Conservation (phyloP, 2,888 invertebrate species). For the Lymantria monacha region DNA sequence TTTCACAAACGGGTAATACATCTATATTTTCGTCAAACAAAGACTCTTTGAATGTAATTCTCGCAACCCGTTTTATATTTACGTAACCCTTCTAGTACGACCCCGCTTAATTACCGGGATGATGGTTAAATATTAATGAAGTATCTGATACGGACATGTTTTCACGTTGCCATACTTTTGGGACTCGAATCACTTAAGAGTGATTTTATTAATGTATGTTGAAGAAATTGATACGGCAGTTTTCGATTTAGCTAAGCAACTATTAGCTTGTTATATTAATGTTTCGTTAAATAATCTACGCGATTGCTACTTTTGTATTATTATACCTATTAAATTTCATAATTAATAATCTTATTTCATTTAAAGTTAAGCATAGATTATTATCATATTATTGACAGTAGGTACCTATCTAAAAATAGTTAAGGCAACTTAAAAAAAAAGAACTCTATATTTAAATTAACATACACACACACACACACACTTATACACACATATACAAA, state of each 20-base stretch:
- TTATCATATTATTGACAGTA: too few relatives aligned
- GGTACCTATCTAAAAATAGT: too few relatives aligned
- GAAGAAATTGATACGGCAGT: slow-evolving; percentile 31
- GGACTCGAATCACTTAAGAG: slow-evolving; percentile 43
- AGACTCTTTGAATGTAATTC: slow-evolving; percentile 16
- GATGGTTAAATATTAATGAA: slow-evolving; percentile 71
- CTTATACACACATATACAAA: too few relatives aligned
- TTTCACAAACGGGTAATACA: too few relatives aligned
- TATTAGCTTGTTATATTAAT: too few relatives aligned
- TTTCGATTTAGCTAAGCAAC: slow-evolving; percentile 7
- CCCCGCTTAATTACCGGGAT: slow-evolving; percentile 59
- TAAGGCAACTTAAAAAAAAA: too few relatives aligned
- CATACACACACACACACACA: too few relatives aligned
- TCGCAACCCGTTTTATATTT: slow-evolving; percentile 24
- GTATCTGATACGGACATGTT: slow-evolving; percentile 66
- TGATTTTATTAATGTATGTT: slow-evolving; percentile 4
- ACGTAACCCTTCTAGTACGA: slow-evolving; percentile 42
- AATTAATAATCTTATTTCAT: too few relatives aligned
- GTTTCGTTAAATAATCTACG: not conserved
- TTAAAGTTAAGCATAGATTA: too few relatives aligned
- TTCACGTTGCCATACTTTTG: slow-evolving; percentile 42
- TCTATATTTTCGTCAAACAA: not conserved
- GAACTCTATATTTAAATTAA: too few relatives aligned
- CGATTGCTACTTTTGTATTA: not conserved
- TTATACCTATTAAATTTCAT: too few relatives aligned